These are phyloP conservation scores for Digitonthophagus gazella DNA, from an alignment of 2,888 invertebrate genomes.

Conservation along the genomic window DNA sequence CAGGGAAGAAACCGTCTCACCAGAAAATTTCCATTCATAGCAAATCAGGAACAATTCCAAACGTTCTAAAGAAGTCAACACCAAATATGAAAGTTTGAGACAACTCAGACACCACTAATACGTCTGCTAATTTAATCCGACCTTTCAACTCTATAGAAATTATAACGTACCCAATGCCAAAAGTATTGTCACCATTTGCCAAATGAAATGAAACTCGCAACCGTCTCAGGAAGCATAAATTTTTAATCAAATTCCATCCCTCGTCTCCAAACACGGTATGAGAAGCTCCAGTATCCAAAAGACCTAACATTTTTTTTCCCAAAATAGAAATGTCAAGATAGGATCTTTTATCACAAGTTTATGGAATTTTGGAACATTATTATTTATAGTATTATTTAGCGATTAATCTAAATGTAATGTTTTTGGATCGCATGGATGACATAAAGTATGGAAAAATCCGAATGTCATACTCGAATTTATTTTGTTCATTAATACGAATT, in stretches of 20 bases:
- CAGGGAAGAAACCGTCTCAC: background rate
- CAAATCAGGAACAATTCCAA: slow-evolving; percentile 25
- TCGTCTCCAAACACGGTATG: slow-evolving; percentile 23
- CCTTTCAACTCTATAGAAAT: slow-evolving; percentile 22
- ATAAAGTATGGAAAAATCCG: too few relatives aligned
- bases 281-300: slow-evolving; percentile 29
- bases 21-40: slow-evolving; percentile 20
- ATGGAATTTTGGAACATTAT: too few relatives aligned
- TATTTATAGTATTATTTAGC: too few relatives aligned
- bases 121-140: slow-evolving; percentile 18
- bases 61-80: slow-evolving; percentile 26
- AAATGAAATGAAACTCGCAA: slow-evolving; percentile 4
- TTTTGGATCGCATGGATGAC: too few relatives aligned
- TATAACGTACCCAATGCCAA: slow-evolving; percentile 18
- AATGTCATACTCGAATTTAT: too few relatives aligned
- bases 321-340: slow-evolving; percentile 25
- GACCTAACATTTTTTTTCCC: slow-evolving; percentile 20
- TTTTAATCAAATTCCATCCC: slow-evolving; percentile 22
- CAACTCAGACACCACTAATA: slow-evolving; percentile 26
- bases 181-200: slow-evolving; percentile 26
- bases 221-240: slow-evolving; percentile 13
- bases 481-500: too few relatives aligned
- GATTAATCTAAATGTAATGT: too few relatives aligned
- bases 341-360: slow-evolving; percentile 29
- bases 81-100: slow-evolving; percentile 28